Conservation (phyloP, 2,113 vertebrate species). For the Xyliphius kryptos region DNA sequence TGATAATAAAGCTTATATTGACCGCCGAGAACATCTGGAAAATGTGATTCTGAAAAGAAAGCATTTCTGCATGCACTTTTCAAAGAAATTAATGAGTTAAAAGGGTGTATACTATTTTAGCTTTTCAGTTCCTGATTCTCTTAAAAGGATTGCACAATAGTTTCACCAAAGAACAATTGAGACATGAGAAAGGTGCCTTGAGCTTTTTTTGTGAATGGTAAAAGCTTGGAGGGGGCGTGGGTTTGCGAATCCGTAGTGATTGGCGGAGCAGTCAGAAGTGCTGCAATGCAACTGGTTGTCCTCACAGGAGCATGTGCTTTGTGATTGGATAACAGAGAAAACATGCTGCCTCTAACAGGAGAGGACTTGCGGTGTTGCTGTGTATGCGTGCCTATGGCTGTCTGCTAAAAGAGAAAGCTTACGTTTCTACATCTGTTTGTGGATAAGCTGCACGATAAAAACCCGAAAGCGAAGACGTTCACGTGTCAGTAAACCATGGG, state of each 20-base stretch:
- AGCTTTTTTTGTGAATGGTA: slow-evolving; percentile 41
- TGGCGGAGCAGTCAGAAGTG: slow-evolving; percentile 12
- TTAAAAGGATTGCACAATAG: slow-evolving; percentile 37
- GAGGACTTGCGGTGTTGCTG: slow-evolving; percentile 17
- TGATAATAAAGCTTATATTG: no score
- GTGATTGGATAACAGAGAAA: slow-evolving; percentile 26
- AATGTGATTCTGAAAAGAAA: no score
- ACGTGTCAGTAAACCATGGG: slow-evolving; percentile 24
- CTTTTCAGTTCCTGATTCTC: slow-evolving; percentile 44
- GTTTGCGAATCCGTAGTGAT: slow-evolving; percentile 12
- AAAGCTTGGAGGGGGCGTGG: slow-evolving; percentile 9
- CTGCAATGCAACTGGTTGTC: slow-evolving; percentile 8
- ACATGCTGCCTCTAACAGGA: slow-evolving; percentile 11
- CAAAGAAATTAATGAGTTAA: no score
- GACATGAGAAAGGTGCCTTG: slow-evolving; percentile 24
- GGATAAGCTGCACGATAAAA: slow-evolving; percentile 17
- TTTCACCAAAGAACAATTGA: slow-evolving; percentile 39
- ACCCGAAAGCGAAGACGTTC: slow-evolving; percentile 18
- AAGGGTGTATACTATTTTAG: slow-evolving; percentile 23
- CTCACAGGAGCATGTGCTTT: neutral
- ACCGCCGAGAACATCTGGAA: no score
- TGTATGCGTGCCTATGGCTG: slow-evolving; percentile 21
- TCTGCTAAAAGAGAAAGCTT: no score
- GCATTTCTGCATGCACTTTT: no score
- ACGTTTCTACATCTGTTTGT: no score